These are phyloP conservation scores for Corticium candelabrum DNA, from an alignment of 37 sponge, comb jelly and placozoan species.

Conservation along the genomic window DNA sequence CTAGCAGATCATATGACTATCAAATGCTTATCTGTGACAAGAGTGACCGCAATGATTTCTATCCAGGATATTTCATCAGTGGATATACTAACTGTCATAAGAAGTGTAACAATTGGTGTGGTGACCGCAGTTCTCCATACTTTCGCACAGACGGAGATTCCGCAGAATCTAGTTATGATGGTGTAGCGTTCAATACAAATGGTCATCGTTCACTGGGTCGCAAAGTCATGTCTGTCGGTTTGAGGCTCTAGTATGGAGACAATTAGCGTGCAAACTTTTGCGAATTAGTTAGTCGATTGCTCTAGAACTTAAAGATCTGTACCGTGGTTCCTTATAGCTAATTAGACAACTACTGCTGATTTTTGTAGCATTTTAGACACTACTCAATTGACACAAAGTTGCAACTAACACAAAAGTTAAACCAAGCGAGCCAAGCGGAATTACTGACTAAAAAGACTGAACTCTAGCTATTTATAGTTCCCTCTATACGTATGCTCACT, in stretches of 20 bases:
- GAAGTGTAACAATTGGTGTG: background rate
- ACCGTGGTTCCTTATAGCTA: no score
- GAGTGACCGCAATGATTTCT: background rate
- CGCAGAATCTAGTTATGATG: background rate
- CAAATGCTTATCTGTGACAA: background rate
- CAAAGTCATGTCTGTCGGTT: slow-evolving; percentile 3
- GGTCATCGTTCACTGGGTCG: background rate
- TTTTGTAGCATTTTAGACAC: no score
- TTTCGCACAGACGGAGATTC: background rate
- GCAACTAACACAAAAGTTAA: no score
- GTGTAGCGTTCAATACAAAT: background rate
- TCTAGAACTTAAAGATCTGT: no score
- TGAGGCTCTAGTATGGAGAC: slow-evolving; percentile 8
- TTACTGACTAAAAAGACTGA: no score
- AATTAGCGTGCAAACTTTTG: no score
- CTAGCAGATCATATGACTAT: background rate
- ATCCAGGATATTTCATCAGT: background rate
- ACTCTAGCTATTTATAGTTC: no score
- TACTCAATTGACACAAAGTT: no score
- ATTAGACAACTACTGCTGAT: no score
- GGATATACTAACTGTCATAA: background rate
- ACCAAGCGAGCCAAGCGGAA: no score
- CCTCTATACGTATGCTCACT: no score
- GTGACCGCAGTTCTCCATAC: background rate
- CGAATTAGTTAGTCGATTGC: no score